phyloP scores from a whole-genome alignment of 2,797 vertebrate species.

The Parauchenoglanis punctatus region DNA sequence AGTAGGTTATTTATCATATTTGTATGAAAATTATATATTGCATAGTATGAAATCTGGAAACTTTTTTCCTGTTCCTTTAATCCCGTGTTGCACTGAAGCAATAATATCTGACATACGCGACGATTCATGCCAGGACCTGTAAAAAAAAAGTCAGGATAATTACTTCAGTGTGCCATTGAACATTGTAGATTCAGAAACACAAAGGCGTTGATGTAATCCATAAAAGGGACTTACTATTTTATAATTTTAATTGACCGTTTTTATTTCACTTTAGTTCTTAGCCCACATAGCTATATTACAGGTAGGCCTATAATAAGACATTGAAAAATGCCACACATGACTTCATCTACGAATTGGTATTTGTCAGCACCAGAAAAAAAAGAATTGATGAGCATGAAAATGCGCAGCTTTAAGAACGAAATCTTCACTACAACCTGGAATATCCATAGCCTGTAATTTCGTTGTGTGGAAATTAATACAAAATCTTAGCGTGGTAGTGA shows the following conservation, averaged over 20 bases:
- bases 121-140: slow-evolving; percentile 33
- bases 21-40: neutral
- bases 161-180: neutral
- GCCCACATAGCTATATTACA: neutral
- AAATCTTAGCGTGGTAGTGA: neutral
- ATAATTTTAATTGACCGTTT: neutral
- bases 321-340: neutral
- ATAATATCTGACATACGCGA: slow-evolving; percentile 45
- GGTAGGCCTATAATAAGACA: neutral
- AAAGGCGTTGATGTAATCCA: neutral
- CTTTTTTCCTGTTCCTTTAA: slow-evolving; percentile 7
- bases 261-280: neutral
- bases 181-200: neutral
- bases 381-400: neutral
- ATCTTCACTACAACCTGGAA: neutral
- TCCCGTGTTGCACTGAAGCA: slow-evolving; percentile 34
- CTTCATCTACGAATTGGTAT: neutral
- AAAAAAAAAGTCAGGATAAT: neutral
- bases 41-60: slow-evolving; percentile 15
- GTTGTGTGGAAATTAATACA: neutral
- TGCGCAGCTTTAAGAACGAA: neutral
- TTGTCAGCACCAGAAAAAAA: neutral
- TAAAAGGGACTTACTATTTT: neutral
- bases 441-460: neutral
- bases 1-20: neutral